Conservation (phyloP, 2,888 invertebrate species). For the Amphipoea oculea region DNA sequence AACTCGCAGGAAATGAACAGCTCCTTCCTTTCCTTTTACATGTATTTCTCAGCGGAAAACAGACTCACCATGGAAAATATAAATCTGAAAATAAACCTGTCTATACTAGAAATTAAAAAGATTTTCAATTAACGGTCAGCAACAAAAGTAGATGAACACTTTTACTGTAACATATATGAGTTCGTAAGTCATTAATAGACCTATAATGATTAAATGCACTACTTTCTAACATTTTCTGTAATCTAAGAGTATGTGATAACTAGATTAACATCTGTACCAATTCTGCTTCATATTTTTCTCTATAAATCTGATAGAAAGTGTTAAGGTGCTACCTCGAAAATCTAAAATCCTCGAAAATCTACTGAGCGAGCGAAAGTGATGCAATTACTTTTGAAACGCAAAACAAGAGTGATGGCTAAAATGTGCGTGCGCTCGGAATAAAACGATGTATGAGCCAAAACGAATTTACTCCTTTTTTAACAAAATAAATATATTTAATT, state of each 20-base stretch:
- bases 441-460: too few relatives aligned
- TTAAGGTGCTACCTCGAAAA: too few relatives aligned
- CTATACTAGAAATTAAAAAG: background rate
- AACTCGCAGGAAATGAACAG: slow-evolving; percentile 1
- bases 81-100: background rate
- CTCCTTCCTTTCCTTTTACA: background rate
- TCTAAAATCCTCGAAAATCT: too few relatives aligned
- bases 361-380: too few relatives aligned
- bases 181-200: too few relatives aligned
- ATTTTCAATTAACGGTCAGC: slow-evolving; percentile 7
- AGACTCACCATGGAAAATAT: background rate
- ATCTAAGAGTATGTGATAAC: too few relatives aligned
- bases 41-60: background rate
- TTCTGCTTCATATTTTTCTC: background rate
- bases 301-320: background rate
- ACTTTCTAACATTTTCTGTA: background rate
- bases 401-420: too few relatives aligned
- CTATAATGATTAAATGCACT: background rate
- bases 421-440: too few relatives aligned
- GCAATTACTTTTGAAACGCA: too few relatives aligned
- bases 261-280: background rate
- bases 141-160: background rate
- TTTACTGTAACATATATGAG: background rate
- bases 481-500: too few relatives aligned
- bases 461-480: too few relatives aligned